phyloP scores from a whole-genome alignment of 2,888 invertebrate genomes.

The Meiosimyza decipiens region DNA sequence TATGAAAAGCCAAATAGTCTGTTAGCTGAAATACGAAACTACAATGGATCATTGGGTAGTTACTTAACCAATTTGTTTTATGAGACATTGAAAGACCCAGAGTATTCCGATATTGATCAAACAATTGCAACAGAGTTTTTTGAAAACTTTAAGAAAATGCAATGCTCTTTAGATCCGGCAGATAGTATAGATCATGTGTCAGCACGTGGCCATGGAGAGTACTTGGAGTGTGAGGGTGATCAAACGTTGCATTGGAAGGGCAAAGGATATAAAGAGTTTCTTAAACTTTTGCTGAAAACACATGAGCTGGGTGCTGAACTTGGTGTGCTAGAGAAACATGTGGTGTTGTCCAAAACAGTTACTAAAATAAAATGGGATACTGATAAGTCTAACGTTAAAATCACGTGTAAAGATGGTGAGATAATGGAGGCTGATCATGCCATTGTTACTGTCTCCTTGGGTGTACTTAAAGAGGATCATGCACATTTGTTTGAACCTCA shows the following conservation, averaged over 20 bases:
- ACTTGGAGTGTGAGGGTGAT: constrained; percentile 76
- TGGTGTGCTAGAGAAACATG: constrained; percentile 53
- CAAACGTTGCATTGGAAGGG: constrained; percentile 76
- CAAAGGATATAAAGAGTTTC: constrained; percentile 66
- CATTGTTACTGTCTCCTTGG: constrained; percentile 71
- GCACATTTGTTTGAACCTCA: constrained; percentile 65
- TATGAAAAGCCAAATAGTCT: constrained; percentile 54
- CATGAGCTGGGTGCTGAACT: constrained; percentile 38
- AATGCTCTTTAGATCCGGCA: constrained; percentile 50
- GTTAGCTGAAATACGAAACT: constrained; percentile 47
- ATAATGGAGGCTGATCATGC: constrained; percentile 69
- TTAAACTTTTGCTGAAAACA: constrained; percentile 42
- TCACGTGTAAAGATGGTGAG: constrained; percentile 54
- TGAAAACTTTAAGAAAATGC: constrained; percentile 70
- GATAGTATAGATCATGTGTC: constrained; percentile 69
- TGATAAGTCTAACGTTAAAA: constrained; percentile 41
- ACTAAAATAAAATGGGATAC: constrained; percentile 53
- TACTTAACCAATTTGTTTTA: constrained; percentile 49
- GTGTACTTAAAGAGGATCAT: constrained; percentile 69
- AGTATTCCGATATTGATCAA: constrained; percentile 54
- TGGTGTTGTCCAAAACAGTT: constrained; percentile 56
- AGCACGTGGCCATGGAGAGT: constrained; percentile 73
- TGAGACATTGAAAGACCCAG: constrained; percentile 37
- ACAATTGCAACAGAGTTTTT: constrained; percentile 67
- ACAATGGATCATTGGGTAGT: constrained; percentile 49